A percentile compares a stretch with the other conserved stretches of the same genome.
These are phyloP conservation scores for Sphyrna mokarran DNA, from an alignment of 2,113 vertebrate species.

Conservation along the genomic window DNA sequence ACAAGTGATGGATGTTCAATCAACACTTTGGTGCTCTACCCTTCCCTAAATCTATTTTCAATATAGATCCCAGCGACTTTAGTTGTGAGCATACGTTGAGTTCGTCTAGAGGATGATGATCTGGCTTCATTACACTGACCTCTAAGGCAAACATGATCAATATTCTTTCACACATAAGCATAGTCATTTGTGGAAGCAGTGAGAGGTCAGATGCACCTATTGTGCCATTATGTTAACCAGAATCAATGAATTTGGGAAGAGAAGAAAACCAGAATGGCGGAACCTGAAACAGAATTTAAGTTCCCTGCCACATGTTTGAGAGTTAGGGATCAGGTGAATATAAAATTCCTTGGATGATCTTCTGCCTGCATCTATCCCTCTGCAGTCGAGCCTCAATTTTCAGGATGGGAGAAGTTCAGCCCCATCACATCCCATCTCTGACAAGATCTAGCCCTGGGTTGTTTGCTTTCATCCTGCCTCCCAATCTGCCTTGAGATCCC, in stretches of 20 bases:
- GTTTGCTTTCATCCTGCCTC: too few relatives aligned
- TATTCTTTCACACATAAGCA: not conserved
- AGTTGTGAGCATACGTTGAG: not conserved
- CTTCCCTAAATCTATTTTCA: not conserved
- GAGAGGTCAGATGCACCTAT: not conserved
- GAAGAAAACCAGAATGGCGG: not conserved
- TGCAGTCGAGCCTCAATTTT: too few relatives aligned
- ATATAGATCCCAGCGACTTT: not conserved
- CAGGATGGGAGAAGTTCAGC: too few relatives aligned
- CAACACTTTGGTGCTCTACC: not conserved
- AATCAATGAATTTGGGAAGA: not conserved
- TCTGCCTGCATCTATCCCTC: too few relatives aligned
- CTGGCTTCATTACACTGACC: not conserved
- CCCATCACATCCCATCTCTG: too few relatives aligned
- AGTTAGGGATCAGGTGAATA: too few relatives aligned
- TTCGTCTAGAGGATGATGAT: not conserved
- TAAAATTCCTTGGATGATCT: too few relatives aligned
- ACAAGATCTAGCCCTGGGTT: too few relatives aligned
- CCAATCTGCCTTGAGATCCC: too few relatives aligned
- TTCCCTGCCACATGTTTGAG: too few relatives aligned
- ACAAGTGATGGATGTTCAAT: not conserved
- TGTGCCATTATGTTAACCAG: not conserved
- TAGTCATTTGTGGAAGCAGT: not conserved
- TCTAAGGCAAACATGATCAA: not conserved
- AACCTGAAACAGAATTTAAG: not conserved